A percentile compares a stretch with the other conserved stretches of the same genome.
phyloP scores from a whole-genome alignment of 1,140 invertebrate genomes.

The Portunus trituberculatus region DNA sequence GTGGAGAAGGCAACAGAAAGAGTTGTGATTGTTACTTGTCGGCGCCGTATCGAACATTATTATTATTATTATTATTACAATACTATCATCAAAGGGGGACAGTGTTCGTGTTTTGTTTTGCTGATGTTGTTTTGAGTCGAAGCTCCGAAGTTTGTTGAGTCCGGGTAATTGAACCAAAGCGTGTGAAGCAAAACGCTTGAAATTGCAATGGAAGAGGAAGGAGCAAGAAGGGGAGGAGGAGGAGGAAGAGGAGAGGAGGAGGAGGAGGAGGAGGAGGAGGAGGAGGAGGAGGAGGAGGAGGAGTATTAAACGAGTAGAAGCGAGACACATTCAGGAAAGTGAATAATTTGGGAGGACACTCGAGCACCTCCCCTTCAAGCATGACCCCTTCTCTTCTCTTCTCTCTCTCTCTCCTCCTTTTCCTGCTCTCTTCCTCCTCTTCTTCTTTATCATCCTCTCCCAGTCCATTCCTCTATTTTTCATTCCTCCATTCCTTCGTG shows the following conservation, averaged over 20 bases:
- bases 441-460: not conserved
- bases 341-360: constrained; percentile 6
- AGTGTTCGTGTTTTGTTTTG: no score
- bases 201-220: not conserved
- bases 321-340: not conserved
- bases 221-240: not conserved
- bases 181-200: not conserved
- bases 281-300: not conserved
- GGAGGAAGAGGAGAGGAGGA: not conserved
- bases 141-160: not conserved
- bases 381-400: not conserved
- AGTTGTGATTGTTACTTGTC: no score
- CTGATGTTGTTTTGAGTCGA: not conserved
- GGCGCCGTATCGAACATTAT: no score
- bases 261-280: not conserved
- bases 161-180: not conserved
- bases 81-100: no score
- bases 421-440: not conserved
- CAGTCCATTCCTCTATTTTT: not conserved
- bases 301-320: not conserved
- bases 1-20: no score
- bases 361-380: not conserved
- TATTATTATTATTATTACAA: no score
- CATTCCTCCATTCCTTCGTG: not conserved
- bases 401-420: not conserved